Evolutionary conservation across 2,113 vertebrate genomes (phyloP), one percentile per base, ranked within the genome.

Genomic region (Pleuronectes platessa): DNA sequence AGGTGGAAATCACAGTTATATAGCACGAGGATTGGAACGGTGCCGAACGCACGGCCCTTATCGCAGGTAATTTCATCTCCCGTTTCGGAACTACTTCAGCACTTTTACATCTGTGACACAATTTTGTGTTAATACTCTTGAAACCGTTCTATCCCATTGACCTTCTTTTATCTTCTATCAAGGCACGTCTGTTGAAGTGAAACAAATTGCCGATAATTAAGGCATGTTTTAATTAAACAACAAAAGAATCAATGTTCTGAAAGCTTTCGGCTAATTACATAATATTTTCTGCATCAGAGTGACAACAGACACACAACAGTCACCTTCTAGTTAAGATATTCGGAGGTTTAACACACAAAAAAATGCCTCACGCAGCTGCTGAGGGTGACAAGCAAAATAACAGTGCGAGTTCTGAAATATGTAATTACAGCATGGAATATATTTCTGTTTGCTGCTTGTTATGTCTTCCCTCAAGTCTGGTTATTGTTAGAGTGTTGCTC

Each of bases 341-440:
- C 73, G 53, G 65, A 54, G 71, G 58, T 60, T 49, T 6, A 61
- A 54, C 58, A 73, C 56, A 58, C 53, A 78, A 2, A 37, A 84
- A 78, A 76, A 42, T 2, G 45, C 17, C 17, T 18, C 18, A 51
- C 47, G 5, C 15, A 35, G 77, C 68, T 4, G 66, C 74, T 13
- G 55, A 79, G 67, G 81, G 59, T 81, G 71, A 81, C 76, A 89
- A 78, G 71, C 71, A 69, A 83, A 85, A 88, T 80, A 81, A 78
- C 18, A 78, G 76, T 4, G 23, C 37, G 31, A 58, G 73, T 60
- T 74, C 35, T 17, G 35, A 79, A 79, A 81, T 85, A 59, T 80
- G 71, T 78, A 84, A 84, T 90, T 84, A 90, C 61, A 60, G 55
- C 67, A 65, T 54, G 26, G 73, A 86, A 79, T 80, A 78, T 62